Base-by-base conservation (phyloP, 92 coral and sea anemone genomes). In the Porites rus region DNA sequence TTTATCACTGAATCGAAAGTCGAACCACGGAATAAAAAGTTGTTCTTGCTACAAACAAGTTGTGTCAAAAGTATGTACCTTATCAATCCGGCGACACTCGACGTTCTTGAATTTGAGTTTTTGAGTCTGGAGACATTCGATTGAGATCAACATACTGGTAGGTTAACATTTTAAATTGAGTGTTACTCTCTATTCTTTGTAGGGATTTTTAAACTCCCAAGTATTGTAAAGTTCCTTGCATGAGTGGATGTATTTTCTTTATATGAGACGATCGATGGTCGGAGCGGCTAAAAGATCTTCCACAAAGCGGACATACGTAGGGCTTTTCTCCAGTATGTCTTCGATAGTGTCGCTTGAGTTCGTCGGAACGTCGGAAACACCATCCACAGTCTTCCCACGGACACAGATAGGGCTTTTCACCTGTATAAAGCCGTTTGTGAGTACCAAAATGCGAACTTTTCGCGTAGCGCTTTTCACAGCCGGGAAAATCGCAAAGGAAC, bases 311-410 rank as follows among this genome's bases (percentile, higher is more conserved):
- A 84, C 98, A 94, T 2, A 92, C 92, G 64, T 94, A 94, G 0
- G 98, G 98, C 65, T 92, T 94, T 59, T 94, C 98, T n/a, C 98
- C 98, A 10, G 98, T 94, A 59, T 94, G 98, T 76, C 98, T 70
- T 31, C 98, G 95, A 74, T 92, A 94, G 75, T 94, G 98, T 69
- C 98, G 88, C 72, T 94, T 94, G 68, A 94, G 92, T 74, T 94
- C 98, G 70, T 94, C 98, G 31, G 98, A 94, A 12, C 95, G 85
- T 65, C 94, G 93, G 78, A 94, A 94, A 77, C 95, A 70, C 98
- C 98, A 94, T 53, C 93, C 90, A 76, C 98, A 94, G 66, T 93
- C 89, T 46, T 70, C 87, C 98, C 98, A 94, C 80, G 98, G 98
- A 75, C 98, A 94, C 69, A 89, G 82, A 82, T 92, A 94, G 21